Conservation (phyloP, 2,113 vertebrate species). For the Cygnus atratus region DNA sequence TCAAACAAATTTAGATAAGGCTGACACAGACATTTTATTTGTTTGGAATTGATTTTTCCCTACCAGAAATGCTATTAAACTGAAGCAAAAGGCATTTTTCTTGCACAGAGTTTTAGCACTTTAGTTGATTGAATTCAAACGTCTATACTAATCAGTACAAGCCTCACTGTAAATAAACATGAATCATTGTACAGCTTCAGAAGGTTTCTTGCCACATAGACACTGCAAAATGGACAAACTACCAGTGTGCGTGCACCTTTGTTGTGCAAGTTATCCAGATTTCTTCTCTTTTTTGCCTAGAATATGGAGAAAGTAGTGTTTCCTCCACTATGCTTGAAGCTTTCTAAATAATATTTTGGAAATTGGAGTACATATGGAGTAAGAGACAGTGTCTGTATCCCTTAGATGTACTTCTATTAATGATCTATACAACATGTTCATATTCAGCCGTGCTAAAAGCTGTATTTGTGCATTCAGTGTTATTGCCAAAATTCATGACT, state of each 20-base stretch:
- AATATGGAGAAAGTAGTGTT: not conserved
- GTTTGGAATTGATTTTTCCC: slow-evolving; percentile 10
- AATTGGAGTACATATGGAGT: not conserved
- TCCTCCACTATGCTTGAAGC: not conserved
- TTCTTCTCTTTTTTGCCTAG: not conserved
- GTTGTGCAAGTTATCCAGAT: not conserved
- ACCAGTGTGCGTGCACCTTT: not conserved
- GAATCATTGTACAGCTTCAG: not conserved
- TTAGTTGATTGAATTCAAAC: slow-evolving; percentile 14
- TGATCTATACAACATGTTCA: not conserved
- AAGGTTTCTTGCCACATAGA: not conserved
- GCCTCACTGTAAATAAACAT: not conserved
- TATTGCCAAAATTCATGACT: not conserved
- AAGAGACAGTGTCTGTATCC: not conserved
- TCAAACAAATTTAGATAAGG: slow-evolving; percentile 17
- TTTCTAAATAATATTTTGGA: not conserved
- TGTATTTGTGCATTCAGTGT: not conserved
- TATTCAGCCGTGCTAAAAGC: not conserved
- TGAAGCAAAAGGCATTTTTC: slow-evolving; percentile 11
- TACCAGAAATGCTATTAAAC: not conserved
- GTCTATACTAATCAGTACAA: not conserved
- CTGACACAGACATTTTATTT: slow-evolving; percentile 13
- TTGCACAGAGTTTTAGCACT: not conserved
- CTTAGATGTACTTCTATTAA: not conserved
- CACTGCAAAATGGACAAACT: not conserved